These are phyloP conservation scores for Drosophila affinis DNA, from an alignment of 2,888 invertebrate genomes.

Conservation along the genomic window DNA sequence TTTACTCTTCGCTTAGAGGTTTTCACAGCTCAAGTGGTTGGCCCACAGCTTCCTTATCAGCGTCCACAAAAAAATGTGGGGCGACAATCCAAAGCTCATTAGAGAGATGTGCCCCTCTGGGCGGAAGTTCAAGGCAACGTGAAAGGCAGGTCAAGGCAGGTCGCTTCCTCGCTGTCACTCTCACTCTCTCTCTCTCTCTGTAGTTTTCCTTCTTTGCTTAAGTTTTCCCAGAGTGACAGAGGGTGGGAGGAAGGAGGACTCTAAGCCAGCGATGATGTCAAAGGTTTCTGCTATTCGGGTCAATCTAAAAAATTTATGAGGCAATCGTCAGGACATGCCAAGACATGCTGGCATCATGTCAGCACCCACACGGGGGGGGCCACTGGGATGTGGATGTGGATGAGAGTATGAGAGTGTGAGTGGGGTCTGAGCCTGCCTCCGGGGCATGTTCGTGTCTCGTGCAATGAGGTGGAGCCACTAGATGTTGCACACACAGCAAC, in stretches of 20 bases:
- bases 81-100: conserved; percentile 32
- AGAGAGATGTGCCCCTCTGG: conserved; percentile 1
- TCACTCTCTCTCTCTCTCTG: neutral
- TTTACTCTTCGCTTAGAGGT: neutral
- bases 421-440: conserved; percentile 4
- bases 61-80: neutral
- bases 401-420: neutral
- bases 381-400: neutral
- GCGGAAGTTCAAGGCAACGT: conserved; percentile 23
- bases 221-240: conserved; percentile 10
- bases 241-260: neutral
- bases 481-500: conserved; percentile 39
- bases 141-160: conserved; percentile 18
- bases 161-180: neutral
- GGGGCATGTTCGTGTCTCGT: conserved; percentile 2
- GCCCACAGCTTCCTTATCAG: neutral
- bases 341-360: conserved; percentile 50
- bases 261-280: conserved; percentile 63
- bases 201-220: conserved; percentile 17
- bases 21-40: neutral
- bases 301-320: conserved; percentile 67
- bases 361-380: conserved; percentile 11
- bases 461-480: conserved; percentile 3
- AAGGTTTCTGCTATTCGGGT: conserved; percentile 69
- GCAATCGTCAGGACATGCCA: conserved; percentile 62